These are phyloP conservation scores for Lasioglossum calceatum DNA, from an alignment of 2,888 invertebrate species.

Conservation along the genomic window DNA sequence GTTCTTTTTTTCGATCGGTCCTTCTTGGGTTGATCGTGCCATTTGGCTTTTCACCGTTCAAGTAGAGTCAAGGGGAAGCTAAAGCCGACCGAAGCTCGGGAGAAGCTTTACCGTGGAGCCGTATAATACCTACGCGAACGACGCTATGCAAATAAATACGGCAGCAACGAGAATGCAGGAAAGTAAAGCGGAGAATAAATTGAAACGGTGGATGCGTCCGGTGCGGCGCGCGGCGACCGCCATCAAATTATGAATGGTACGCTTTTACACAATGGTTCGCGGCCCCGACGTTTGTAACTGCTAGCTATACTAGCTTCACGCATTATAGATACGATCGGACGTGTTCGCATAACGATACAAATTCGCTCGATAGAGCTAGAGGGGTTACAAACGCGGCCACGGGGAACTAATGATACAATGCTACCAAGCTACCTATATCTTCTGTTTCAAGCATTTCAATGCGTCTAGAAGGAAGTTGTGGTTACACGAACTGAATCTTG, in stretches of 20 bases:
- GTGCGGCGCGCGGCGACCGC: background rate
- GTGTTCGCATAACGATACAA: conserved; percentile 5
- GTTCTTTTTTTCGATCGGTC: conserved; percentile 40
- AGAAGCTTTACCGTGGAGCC: conserved; percentile 33
- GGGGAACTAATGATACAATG: background rate
- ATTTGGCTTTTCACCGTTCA: conserved; percentile 50
- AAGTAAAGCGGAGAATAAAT: conserved; percentile 48
- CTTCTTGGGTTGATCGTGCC: conserved; percentile 26
- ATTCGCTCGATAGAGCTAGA: background rate
- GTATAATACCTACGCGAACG: conserved; percentile 52
- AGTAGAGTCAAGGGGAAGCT: conserved; percentile 46
- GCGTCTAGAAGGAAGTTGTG: conserved; percentile 3
- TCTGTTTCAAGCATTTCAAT: background rate
- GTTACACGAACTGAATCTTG: conserved; percentile 12
- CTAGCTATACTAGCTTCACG: background rate
- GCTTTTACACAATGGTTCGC: background rate
- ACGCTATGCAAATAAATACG: conserved; percentile 60
- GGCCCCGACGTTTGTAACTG: background rate
- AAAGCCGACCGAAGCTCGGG: conserved; percentile 25
- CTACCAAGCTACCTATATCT: background rate
- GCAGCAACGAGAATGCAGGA: conserved; percentile 36
- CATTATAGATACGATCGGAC: conserved; percentile 33
- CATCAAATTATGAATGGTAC: conserved; percentile 48
- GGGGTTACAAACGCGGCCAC: background rate
- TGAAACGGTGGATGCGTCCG: conserved; percentile 30